These are phyloP conservation scores for Brachynemurus nebulosus DNA, from an alignment of 2,888 invertebrate species.

Conservation along the genomic window DNA sequence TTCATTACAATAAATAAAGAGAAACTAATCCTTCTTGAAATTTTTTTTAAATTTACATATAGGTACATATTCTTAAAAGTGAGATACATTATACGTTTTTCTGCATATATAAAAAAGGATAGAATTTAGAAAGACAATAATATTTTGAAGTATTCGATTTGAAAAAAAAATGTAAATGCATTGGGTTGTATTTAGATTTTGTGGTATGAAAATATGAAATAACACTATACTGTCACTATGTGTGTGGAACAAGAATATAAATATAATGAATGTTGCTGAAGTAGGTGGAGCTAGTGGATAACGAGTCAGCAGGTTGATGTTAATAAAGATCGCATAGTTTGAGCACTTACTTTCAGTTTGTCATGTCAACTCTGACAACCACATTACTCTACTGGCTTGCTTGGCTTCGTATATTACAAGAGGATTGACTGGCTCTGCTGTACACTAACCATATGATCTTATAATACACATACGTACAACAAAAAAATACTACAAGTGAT, in stretches of 20 bases:
- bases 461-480: no score
- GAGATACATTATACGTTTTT: no score
- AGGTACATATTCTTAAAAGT: no score
- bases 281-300: slow-evolving; percentile 9
- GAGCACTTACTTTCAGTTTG: slow-evolving; percentile 9
- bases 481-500: no score
- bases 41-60: no score
- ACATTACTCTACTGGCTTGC: slow-evolving; percentile 1
- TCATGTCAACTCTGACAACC: slow-evolving; percentile 10
- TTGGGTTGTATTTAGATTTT: not conserved
- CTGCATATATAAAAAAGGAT: no score
- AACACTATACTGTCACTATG: not conserved
- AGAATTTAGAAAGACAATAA: no score
- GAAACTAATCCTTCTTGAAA: no score
- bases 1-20: no score
- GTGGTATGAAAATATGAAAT: not conserved
- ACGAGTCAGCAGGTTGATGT: slow-evolving; percentile 7
- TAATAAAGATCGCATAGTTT: slow-evolving; percentile 12
- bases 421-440: not conserved
- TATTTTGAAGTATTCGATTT: no score
- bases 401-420: no score
- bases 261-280: slow-evolving; percentile 5
- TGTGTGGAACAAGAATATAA: not conserved
- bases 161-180: no score
- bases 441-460: not conserved